These are phyloP conservation scores for Azemiops feae DNA, from an alignment of 2,113 vertebrate species.

Conservation along the genomic window DNA sequence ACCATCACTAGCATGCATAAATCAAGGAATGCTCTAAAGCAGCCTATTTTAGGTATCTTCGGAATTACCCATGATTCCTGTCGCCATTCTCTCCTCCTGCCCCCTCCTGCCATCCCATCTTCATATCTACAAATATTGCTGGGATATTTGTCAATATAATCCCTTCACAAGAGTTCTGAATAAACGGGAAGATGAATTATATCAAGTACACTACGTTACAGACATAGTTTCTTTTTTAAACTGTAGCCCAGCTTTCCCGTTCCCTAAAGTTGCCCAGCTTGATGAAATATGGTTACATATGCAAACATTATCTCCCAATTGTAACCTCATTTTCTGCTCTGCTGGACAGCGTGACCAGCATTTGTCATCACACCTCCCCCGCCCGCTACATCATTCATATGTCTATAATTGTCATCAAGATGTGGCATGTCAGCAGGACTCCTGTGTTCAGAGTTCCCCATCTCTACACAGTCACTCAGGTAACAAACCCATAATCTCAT, in stretches of 20 bases:
- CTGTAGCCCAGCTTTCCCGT: constrained; percentile 41
- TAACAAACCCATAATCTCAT: constrained; percentile 97
- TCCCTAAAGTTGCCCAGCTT: constrained; percentile 74
- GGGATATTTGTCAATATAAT: constrained; percentile 21
- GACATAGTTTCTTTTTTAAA: constrained; percentile 47
- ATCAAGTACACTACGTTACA: not conserved
- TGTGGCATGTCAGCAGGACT: constrained; percentile 81
- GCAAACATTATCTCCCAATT: constrained; percentile 97
- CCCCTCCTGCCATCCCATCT: not conserved
- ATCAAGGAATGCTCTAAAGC: not conserved
- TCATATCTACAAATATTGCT: not conserved
- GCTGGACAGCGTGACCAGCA: constrained; percentile 88
- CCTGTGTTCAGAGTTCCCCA: constrained; percentile 73
- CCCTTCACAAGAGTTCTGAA: constrained; percentile 30
- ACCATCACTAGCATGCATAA: not conserved
- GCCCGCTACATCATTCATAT: constrained; percentile 74
- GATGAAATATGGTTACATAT: constrained; percentile 93
- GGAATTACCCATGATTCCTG: not conserved
- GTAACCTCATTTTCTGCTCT: constrained; percentile 97
- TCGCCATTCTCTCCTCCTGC: not conserved
- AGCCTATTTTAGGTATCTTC: not conserved
- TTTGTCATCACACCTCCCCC: constrained; percentile 81
- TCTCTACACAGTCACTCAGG: constrained; percentile 87
- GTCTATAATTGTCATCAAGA: constrained; percentile 81
- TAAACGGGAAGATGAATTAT: constrained; percentile 6